phyloP scores from a whole-genome alignment of 2,113 vertebrate genomes.

The Silurus meridionalis region DNA sequence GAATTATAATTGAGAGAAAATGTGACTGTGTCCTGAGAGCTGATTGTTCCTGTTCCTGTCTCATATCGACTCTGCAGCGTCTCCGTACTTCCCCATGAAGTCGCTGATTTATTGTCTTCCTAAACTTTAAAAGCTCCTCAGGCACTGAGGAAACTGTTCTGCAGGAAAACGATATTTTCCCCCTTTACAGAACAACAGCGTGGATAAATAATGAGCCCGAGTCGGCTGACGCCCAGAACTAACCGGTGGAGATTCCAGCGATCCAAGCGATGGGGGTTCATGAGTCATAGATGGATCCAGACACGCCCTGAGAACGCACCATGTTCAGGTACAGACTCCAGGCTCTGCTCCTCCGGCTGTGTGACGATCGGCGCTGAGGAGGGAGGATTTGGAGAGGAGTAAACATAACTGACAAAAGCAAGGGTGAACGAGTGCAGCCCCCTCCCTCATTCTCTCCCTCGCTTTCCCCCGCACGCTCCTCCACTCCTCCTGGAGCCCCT shows the following conservation, averaged over 20 bases:
- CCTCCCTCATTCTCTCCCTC: neutral
- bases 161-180: neutral
- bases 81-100: no score
- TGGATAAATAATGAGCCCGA: neutral
- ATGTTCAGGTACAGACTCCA: conserved; percentile 29
- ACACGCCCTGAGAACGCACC: conserved; percentile 41
- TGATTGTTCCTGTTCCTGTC: neutral
- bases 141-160: neutral
- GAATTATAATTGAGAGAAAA: neutral
- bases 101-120: conserved; percentile 8
- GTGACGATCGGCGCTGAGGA: neutral
- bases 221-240: conserved; percentile 28
- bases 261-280: conserved; percentile 3
- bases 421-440: conserved; percentile 28
- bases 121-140: neutral
- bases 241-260: conserved; percentile 4
- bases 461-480: neutral
- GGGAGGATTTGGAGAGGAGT: neutral
- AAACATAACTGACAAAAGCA: conserved; percentile 34
- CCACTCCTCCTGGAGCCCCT: conserved; percentile 34
- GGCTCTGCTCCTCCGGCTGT: conserved; percentile 28
- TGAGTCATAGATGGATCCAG: conserved; percentile 44
- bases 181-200: neutral
- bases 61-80: no score
- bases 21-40: neutral